These are phyloP conservation scores for Acanthoscelides obtectus DNA, from an alignment of 2,888 invertebrate genomes.

Conservation along the genomic window DNA sequence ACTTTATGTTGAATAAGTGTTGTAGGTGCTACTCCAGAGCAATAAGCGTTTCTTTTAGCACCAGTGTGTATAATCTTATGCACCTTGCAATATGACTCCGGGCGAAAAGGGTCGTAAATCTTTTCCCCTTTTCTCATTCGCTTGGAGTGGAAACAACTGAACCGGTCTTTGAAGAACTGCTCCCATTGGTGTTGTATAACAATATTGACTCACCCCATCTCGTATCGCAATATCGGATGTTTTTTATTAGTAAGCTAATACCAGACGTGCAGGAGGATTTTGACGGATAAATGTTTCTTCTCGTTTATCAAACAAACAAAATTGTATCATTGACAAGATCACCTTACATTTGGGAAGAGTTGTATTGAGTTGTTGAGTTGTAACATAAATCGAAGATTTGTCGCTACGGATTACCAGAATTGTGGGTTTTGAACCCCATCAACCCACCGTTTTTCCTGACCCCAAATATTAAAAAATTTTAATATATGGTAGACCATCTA, in stretches of 20 bases:
- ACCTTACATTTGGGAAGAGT: not conserved
- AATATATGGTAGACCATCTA: too few relatives aligned
- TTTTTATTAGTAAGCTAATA: not conserved
- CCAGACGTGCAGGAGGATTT: not conserved
- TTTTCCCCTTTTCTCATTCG: not conserved
- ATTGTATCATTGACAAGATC: not conserved
- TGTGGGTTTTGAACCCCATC: too few relatives aligned
- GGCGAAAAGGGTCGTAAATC: not conserved
- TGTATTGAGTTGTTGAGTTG: too few relatives aligned
- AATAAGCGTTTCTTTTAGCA: not conserved
- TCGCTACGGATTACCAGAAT: too few relatives aligned
- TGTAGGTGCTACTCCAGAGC: not conserved
- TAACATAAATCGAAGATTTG: too few relatives aligned
- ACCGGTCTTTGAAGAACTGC: not conserved
- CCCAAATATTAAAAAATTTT: too few relatives aligned
- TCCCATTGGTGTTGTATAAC: not conserved
- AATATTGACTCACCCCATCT: not conserved
- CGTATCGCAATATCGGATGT: not conserved
- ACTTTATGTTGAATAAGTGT: too few relatives aligned
- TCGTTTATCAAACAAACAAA: not conserved
- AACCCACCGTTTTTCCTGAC: too few relatives aligned
- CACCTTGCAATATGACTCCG: not conserved
- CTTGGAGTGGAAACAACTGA: not conserved
- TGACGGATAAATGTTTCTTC: not conserved
- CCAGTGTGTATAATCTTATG: not conserved